Conservation (phyloP, 2,797 vertebrate species). For the Halcyon badia region DNA sequence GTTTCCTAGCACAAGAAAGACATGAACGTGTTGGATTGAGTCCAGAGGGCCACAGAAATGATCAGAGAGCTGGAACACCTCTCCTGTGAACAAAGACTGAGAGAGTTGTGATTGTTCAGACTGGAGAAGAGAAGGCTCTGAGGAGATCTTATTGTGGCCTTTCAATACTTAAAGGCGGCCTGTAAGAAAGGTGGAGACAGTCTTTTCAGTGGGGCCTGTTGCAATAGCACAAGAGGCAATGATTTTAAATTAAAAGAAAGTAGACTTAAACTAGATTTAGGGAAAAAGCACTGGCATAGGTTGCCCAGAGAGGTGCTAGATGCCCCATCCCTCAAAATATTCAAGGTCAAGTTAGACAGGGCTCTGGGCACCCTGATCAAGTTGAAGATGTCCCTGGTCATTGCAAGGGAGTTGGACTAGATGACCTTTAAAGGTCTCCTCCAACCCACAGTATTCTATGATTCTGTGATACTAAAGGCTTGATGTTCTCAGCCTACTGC, state of each 20-base stretch:
- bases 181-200: not conserved
- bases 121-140: too few relatives aligned
- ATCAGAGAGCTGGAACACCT: too few relatives aligned
- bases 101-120: too few relatives aligned
- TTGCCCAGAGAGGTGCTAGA: not conserved
- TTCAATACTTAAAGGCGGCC: too few relatives aligned
- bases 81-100: too few relatives aligned
- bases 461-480: not conserved
- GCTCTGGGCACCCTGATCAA: not conserved
- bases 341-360: not conserved
- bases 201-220: not conserved
- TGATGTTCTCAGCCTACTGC: not conserved
- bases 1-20: not conserved
- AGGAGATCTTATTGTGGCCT: too few relatives aligned
- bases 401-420: not conserved
- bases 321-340: not conserved
- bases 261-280: not conserved
- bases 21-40: not conserved
- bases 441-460: not conserved
- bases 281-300: not conserved
- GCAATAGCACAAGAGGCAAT: not conserved
- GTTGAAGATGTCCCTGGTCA: not conserved
- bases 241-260: not conserved
- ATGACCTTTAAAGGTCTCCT: not conserved
- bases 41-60: too few relatives aligned